Evolutionary conservation across 2,797 vertebrate species (phyloP).

Genomic region (Ceyx erithaca): DNA sequence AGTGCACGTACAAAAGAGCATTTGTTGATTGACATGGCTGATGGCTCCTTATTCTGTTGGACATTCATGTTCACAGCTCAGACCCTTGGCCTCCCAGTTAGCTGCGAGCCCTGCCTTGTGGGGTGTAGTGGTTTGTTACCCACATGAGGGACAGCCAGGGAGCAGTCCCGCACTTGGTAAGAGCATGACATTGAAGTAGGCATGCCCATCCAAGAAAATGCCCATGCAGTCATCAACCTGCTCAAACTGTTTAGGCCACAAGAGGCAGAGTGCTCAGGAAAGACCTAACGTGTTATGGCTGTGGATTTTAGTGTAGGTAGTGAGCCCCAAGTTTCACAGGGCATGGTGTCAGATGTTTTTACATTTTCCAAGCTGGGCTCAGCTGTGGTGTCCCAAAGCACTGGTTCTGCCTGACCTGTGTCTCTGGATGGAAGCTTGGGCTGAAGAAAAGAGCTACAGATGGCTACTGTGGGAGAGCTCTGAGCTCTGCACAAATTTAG

Average conservation of each 20-base stretch:
- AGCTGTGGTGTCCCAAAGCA: neutral
- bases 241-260: neutral
- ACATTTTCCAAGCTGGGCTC: fast-evolving
- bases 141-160: neutral
- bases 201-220: neutral
- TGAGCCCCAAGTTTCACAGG: neutral
- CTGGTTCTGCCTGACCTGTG: neutral
- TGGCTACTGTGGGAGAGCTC: neutral
- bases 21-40: neutral
- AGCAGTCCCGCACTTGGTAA: neutral
- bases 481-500: neutral
- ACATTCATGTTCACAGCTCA: neutral
- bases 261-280: neutral
- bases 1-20: fast-evolving
- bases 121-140: neutral
- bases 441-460: neutral
- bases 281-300: neutral
- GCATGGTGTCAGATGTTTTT: neutral
- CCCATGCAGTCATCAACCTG: neutral
- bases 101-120: neutral
- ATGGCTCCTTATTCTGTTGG: neutral
- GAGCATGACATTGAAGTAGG: neutral
- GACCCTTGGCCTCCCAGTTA: neutral
- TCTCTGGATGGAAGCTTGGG: neutral
- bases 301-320: neutral